Percentiles rank a stretch among this genome's conserved stretches.
Conservation (phyloP, 2,888 invertebrate species). For the Leptura quadrifasciata region DNA sequence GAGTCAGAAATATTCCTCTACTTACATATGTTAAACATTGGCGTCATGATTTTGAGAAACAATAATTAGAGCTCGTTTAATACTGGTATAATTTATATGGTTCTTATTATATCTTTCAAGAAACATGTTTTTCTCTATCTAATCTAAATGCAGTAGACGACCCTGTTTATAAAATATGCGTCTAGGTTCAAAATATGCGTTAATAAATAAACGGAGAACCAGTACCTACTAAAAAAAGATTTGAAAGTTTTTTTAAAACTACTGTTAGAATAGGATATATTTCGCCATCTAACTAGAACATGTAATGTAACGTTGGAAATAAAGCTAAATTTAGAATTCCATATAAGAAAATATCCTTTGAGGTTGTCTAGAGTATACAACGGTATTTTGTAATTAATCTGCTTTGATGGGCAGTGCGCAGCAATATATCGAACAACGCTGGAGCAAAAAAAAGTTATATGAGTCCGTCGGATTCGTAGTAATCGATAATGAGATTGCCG, state of each 20-base stretch:
- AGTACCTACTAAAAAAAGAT: slow-evolving; percentile 28
- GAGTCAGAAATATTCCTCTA: neutral
- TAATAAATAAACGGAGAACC: slow-evolving; percentile 12
- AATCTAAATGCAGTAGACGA: slow-evolving; percentile 4
- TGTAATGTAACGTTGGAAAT: slow-evolving; percentile 49
- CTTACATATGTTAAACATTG: no score
- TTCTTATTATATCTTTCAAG: neutral
- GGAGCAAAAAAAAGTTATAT: neutral
- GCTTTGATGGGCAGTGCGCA: slow-evolving; percentile 46
- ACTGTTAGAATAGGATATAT: slow-evolving; percentile 55
- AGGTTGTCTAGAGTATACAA: slow-evolving; percentile 62
- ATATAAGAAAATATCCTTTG: slow-evolving; percentile 60
- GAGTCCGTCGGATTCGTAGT: neutral
- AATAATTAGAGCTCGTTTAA: neutral
- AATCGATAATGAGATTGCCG: neutral
- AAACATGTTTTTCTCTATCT: slow-evolving; percentile 6
- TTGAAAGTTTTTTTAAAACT: slow-evolving; percentile 43
- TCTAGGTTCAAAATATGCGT: slow-evolving; percentile 5
- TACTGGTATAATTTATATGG: neutral
- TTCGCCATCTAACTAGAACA: slow-evolving; percentile 55
- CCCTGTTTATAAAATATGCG: neutral
- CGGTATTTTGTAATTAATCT: slow-evolving; percentile 65
- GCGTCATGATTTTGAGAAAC: neutral
- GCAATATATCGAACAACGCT: slow-evolving; percentile 14
- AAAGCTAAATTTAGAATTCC: slow-evolving; percentile 61